Percentiles rank a stretch among this genome's conserved stretches.
Evolutionary conservation across 2,113 vertebrate genomes (phyloP).

Genomic region (Neodontobutis hainanensis): DNA sequence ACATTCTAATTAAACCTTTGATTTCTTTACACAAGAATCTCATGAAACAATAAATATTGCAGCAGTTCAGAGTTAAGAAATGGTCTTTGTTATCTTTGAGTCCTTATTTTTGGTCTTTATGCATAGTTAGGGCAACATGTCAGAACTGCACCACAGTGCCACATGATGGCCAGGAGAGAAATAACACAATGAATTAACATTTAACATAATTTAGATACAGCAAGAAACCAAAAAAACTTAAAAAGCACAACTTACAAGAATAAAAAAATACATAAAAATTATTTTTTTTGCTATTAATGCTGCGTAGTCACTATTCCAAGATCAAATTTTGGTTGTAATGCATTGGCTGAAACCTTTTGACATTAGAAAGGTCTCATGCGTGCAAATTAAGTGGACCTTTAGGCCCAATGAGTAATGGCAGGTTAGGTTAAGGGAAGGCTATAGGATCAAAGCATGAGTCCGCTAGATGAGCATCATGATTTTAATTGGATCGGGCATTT

Average conservation of each 20-base stretch:
- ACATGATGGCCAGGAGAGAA: slow-evolving; percentile 67
- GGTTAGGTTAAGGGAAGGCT: neutral
- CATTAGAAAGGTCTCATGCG: neutral
- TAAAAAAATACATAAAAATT: too few relatives aligned
- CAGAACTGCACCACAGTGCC: slow-evolving; percentile 71
- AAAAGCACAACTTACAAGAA: too few relatives aligned
- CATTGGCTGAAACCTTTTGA: neutral
- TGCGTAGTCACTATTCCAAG: too few relatives aligned
- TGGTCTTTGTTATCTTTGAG: neutral
- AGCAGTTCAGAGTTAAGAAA: neutral
- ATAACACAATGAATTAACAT: slow-evolving; percentile 31
- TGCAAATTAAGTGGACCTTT: neutral
- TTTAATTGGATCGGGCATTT: slow-evolving; percentile 14
- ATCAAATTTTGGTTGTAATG: too few relatives aligned
- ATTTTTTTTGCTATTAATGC: too few relatives aligned
- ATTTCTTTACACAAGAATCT: slow-evolving; percentile 8
- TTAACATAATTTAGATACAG: neutral
- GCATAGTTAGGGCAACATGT: slow-evolving; percentile 16
- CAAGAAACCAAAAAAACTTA: too few relatives aligned
- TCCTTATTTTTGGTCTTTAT: slow-evolving; percentile 46
- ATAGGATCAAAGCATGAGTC: neutral
- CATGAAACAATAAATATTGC: slow-evolving; percentile 28
- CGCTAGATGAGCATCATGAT: neutral
- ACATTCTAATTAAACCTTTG: slow-evolving; percentile 31
- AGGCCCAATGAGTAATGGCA: neutral